Evolutionary conservation across 2,797 vertebrate genomes (phyloP).

Genomic region (Sebastes taczanowskii): DNA sequence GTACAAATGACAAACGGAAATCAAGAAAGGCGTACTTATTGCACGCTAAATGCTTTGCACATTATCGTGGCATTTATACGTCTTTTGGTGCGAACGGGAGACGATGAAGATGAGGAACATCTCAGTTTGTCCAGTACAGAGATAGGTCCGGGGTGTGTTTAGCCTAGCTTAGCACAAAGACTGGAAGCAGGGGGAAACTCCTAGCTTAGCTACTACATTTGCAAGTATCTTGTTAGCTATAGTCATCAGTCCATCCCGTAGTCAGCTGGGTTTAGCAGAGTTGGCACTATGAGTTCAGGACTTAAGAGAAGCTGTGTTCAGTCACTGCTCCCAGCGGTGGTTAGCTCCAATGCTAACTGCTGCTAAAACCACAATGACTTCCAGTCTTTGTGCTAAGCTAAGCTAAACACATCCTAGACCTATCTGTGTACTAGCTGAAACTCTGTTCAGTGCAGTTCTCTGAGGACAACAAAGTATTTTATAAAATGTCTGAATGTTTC

Average conservation of each 20-base stretch:
- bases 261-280: neutral
- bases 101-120: neutral
- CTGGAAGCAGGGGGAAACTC: neutral
- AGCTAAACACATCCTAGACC: neutral
- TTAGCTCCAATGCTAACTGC: neutral
- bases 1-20: too few relatives aligned
- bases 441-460: neutral
- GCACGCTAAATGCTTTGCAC: too few relatives aligned
- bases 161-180: slow-evolving; percentile 9
- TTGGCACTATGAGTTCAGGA: neutral
- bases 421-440: neutral
- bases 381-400: slow-evolving; percentile 8
- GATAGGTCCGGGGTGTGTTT: neutral
- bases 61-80: too few relatives aligned
- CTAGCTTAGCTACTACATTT: neutral
- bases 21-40: too few relatives aligned
- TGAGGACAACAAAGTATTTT: neutral
- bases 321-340: neutral
- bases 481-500: slow-evolving; percentile 17
- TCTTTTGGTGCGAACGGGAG: too few relatives aligned
- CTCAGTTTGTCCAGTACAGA: neutral
- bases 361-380: neutral
- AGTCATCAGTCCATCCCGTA: neutral
- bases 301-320: neutral
- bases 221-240: neutral